A percentile compares a stretch with the other conserved stretches of the same genome.
Conservation (phyloP, 2,797 vertebrate species). For the Dicrostonyx torquatus region DNA sequence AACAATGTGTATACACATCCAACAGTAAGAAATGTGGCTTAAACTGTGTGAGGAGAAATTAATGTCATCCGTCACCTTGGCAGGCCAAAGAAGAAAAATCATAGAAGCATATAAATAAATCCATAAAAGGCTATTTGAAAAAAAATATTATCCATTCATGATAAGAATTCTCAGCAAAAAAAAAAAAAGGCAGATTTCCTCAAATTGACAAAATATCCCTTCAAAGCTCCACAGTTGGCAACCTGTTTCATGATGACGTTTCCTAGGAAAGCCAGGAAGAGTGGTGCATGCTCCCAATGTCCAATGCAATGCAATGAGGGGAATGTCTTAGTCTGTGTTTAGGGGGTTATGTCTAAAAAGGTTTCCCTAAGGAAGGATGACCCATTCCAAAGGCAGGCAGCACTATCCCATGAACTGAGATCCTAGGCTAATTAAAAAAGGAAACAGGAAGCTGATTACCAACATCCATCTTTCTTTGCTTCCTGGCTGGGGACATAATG, state of each 20-base stretch:
- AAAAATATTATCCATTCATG: slow-evolving; percentile 27
- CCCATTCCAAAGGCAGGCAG: not conserved
- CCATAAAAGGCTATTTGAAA: slow-evolving; percentile 23
- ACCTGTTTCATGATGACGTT: not conserved
- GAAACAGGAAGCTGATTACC: not conserved
- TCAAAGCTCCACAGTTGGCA: not conserved
- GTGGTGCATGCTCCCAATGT: not conserved
- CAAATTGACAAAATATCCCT: slow-evolving; percentile 7
- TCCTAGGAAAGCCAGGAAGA: not conserved
- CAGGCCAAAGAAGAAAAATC: slow-evolving; percentile 48
- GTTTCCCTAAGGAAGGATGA: not conserved
- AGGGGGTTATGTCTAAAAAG: not conserved
- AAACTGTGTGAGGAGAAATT: slow-evolving; percentile 38
- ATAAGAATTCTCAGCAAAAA: slow-evolving; percentile 48
- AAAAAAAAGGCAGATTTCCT: slow-evolving; percentile 7
- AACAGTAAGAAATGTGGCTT: slow-evolving; percentile 24
- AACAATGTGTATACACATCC: not conserved
- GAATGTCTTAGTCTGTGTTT: not conserved
- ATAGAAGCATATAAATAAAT: not conserved
- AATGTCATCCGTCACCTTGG: slow-evolving; percentile 16
- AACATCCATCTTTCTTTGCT: not conserved
- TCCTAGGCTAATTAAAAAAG: not conserved
- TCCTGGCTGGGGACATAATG: not conserved
- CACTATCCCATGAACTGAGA: not conserved
- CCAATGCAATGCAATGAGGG: not conserved